Evolutionary conservation across 2,113 vertebrate species (phyloP).

Genomic region (Antigone vipio): DNA sequence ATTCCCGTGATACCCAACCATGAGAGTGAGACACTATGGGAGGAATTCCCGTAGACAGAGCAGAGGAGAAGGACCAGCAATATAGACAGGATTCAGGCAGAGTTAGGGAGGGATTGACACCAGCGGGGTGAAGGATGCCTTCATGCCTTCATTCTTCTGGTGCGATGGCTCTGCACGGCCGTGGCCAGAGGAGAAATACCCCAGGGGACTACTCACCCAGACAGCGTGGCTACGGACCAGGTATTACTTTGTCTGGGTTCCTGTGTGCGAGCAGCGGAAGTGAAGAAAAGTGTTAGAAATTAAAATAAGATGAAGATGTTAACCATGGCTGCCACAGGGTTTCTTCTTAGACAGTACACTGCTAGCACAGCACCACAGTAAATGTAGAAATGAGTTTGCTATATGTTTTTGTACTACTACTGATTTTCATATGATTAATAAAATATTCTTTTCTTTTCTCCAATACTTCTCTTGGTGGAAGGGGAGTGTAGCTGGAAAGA

Average conservation of each 20-base stretch:
- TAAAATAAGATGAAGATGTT: not conserved
- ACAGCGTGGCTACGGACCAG: not conserved
- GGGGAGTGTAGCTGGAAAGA: not conserved
- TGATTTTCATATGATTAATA: not conserved
- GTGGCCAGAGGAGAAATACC: not conserved
- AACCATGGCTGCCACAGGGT: not conserved
- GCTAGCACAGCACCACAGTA: not conserved
- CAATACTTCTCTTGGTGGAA: not conserved
- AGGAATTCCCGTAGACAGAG: not conserved
- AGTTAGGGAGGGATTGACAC: not conserved
- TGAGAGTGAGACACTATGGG: not conserved
- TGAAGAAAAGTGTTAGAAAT: not conserved
- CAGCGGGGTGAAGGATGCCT: not conserved
- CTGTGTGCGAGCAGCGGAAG: not conserved
- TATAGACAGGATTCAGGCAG: not conserved
- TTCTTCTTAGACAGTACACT: not conserved
- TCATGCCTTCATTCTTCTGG: not conserved
- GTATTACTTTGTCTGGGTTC: not conserved
- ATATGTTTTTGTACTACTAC: not conserved
- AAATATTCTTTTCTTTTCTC: not conserved
- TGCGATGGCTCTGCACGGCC: not conserved
- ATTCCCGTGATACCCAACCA: not conserved
- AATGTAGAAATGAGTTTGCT: not conserved
- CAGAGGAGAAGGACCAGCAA: not conserved
- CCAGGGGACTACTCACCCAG: not conserved